Conservation (phyloP, 2,113 vertebrate genomes). For the Poicephalus gulielmi region DNA sequence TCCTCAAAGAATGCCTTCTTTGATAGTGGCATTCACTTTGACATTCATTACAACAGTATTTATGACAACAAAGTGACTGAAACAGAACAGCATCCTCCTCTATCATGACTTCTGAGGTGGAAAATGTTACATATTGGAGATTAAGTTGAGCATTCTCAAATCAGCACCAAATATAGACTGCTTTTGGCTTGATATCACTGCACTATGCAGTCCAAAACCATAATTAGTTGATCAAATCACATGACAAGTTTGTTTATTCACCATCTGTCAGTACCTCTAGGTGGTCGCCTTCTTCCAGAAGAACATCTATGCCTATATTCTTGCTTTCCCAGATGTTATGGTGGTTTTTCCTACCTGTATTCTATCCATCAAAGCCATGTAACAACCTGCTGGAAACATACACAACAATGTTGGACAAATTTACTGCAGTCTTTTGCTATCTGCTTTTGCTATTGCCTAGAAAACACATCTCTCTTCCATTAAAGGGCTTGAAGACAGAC, state of each 20-base stretch:
- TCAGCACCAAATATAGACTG: background rate
- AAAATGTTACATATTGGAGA: background rate
- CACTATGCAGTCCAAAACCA: background rate
- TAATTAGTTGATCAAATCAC: conserved; percentile 22
- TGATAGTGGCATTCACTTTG: background rate
- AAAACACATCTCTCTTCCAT: background rate
- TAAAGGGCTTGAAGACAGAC: background rate
- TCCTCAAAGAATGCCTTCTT: background rate
- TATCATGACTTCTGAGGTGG: background rate
- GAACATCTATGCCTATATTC: background rate
- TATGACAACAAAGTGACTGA: background rate
- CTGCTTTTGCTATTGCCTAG: background rate
- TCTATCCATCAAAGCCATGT: conserved; percentile 57
- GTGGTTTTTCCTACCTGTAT: conserved; percentile 30
- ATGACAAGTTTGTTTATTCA: conserved; percentile 27
- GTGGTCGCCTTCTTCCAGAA: conserved; percentile 29
- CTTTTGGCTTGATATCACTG: background rate
- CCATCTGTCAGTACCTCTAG: conserved; percentile 43
- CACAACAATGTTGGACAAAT: conserved; percentile 42
- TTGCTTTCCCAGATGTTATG: conserved; percentile 18
- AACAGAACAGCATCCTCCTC: background rate
- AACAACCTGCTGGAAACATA: conserved; percentile 15
- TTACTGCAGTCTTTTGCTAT: background rate
- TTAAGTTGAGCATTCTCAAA: background rate
- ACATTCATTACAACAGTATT: background rate